Evolutionary conservation across 2,797 vertebrate genomes (phyloP), one percentile per base, ranked within the genome.

Genomic region (Novumbra hubbsi): DNA sequence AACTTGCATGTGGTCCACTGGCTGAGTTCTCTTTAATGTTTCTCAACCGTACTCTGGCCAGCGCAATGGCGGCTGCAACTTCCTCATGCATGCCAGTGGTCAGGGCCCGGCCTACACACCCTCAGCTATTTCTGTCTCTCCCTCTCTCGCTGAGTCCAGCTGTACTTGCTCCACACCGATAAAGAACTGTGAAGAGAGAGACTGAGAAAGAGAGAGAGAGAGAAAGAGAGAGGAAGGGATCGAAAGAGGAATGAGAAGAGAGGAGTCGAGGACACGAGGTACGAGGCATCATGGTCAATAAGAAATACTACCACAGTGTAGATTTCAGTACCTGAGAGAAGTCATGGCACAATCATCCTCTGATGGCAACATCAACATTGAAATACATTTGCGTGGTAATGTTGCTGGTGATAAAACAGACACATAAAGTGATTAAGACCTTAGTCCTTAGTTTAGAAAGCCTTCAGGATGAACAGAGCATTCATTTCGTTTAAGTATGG

Each of bases 1-100:
- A 80, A 79, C 88, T 86, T 84, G 83, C 90, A 89, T 92, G 92
- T 91, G 92, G 90, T 88, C 85, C 84, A 78, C 81, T 75, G 87
- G 80, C 80, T 80, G 83, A 68, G 82, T 71, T 78, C 82, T 84
- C 83, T 81, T 84, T 63, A 90, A 85, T 71, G 86, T 80, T 81
- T 87, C 86, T 86, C 73, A 91, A 85, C 85, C 85, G 75, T 89
- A 84, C 77, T 75, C 84, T 68, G 84, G 86, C 85, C 84, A 86
- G 87, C 81, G 88, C 89, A 89, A 89, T 87, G 87, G 80, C 88
- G 87, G 84, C 90, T 88, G 89, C 89, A 92, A 89, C 89, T 92
- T 93, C 92, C 92, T 91, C 82, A 76, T 88, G 89, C 94, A 93
- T 94, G 90, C 93, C 93, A 85, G 93, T 88, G 94, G 93, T 94